Percentiles rank a stretch among this genome's conserved stretches.
Evolutionary conservation across 2,888 invertebrate species (phyloP).

Genomic region (Pachymerium ferrugineum): DNA sequence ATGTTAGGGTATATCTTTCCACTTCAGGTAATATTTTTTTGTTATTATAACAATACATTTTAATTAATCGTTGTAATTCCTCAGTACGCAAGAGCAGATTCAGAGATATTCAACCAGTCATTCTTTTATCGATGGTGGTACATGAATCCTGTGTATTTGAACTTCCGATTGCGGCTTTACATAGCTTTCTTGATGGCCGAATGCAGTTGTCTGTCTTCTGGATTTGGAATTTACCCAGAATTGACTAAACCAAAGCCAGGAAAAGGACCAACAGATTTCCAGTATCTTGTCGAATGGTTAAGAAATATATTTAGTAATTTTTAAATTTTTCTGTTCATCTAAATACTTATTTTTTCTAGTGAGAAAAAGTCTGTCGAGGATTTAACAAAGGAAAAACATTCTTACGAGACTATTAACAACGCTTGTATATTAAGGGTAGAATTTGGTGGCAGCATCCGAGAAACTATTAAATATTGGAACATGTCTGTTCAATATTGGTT

Average conservation of each 20-base stretch:
- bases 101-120: conserved; percentile 66
- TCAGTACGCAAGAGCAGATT: conserved; percentile 69
- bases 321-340: not conserved
- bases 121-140: conserved; percentile 76
- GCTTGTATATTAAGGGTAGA: conserved; percentile 79
- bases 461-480: conserved; percentile 92
- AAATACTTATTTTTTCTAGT: not conserved
- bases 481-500: conserved; percentile 95
- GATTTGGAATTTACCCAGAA: conserved; percentile 84
- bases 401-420: conserved; percentile 74
- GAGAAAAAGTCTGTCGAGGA: conserved; percentile 30
- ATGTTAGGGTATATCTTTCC: conserved; percentile 65
- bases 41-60: conserved; percentile 23
- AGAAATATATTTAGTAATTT: not conserved
- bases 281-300: conserved; percentile 57
- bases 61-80: conserved; percentile 43
- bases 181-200: conserved; percentile 84
- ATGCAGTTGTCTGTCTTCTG: conserved; percentile 82
- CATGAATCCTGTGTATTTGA: conserved; percentile 77
- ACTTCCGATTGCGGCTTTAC: conserved; percentile 85
- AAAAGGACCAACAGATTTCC: conserved; percentile 73
- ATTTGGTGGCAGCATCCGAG: conserved; percentile 71
- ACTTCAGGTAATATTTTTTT: conserved; percentile 57
- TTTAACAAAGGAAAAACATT: conserved; percentile 41
- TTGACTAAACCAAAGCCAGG: conserved; percentile 66